Evolutionary conservation across 2,797 vertebrate genomes (phyloP).

Genomic region (Avahi laniger): DNA sequence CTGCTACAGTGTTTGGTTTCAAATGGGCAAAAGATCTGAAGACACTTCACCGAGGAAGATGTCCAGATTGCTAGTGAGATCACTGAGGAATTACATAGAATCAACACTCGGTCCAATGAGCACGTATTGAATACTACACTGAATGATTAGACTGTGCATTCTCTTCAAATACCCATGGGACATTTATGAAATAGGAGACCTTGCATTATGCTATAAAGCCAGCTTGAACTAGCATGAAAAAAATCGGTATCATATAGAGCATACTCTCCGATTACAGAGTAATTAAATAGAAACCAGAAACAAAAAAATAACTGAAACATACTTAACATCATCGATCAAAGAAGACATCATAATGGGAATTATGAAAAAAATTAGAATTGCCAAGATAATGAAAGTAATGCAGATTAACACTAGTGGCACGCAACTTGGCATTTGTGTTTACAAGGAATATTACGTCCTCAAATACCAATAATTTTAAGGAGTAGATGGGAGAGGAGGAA

Average conservation of each 20-base stretch:
- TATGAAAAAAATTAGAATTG: neutral
- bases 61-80: neutral
- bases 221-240: neutral
- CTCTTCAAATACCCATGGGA: neutral
- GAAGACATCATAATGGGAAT: neutral
- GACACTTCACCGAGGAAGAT: no score
- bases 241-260: neutral
- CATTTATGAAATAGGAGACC: neutral
- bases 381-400: neutral
- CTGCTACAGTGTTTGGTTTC: neutral
- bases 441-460: neutral
- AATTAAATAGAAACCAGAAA: constrained; percentile 25
- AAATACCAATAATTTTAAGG: neutral
- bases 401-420: neutral
- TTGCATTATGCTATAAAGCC: neutral
- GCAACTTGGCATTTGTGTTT: neutral
- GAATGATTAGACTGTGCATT: neutral
- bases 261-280: neutral
- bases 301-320: neutral
- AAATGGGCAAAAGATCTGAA: no score
- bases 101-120: neutral
- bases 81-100: neutral
- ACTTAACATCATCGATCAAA: neutral
- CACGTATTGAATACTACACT: neutral
- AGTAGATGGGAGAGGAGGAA: neutral